phyloP scores from a whole-genome alignment of 1,140 invertebrate species.

The Lineus longissimus region DNA sequence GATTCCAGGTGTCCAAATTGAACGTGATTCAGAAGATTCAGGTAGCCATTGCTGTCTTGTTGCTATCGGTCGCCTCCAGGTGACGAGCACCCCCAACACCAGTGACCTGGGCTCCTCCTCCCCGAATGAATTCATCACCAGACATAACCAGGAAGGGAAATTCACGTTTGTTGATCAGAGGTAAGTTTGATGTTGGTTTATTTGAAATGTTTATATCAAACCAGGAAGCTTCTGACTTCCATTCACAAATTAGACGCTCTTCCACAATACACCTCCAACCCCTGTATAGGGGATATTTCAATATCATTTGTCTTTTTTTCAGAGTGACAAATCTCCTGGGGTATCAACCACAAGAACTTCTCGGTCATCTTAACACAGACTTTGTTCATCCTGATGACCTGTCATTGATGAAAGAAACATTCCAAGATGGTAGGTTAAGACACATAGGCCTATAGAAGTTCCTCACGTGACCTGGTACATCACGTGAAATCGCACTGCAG shows the following conservation, averaged over 20 bases:
- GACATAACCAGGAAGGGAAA: slow-evolving; percentile 91
- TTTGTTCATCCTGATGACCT: slow-evolving; percentile 95
- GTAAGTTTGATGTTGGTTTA: slow-evolving; percentile 30
- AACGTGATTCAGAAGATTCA: slow-evolving; percentile 69
- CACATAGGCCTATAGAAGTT: background rate
- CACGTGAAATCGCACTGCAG: too few relatives aligned
- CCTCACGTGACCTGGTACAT: background rate
- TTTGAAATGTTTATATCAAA: background rate
- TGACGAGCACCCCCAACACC: slow-evolving; percentile 91
- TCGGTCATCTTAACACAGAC: slow-evolving; percentile 93
- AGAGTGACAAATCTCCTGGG: slow-evolving; percentile 81
- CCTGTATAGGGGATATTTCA: too few relatives aligned
- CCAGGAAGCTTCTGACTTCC: too few relatives aligned
- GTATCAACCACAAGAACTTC: slow-evolving; percentile 86
- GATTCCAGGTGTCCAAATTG: slow-evolving; percentile 62
- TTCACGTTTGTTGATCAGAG: slow-evolving; percentile 98
- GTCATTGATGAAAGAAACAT: slow-evolving; percentile 94
- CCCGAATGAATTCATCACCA: slow-evolving; percentile 87
- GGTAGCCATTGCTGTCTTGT: slow-evolving; percentile 92
- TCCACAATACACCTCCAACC: too few relatives aligned
- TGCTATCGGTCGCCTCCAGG: slow-evolving; percentile 92
- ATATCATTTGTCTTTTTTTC: slow-evolving; percentile 21
- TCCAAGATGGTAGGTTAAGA: slow-evolving; percentile 78
- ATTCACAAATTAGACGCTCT: too few relatives aligned
- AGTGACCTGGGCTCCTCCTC: slow-evolving; percentile 83